A percentile compares a stretch with the other conserved stretches of the same genome.
phyloP scores from a whole-genome alignment of 2,888 invertebrate species.

The Volucella inanis region DNA sequence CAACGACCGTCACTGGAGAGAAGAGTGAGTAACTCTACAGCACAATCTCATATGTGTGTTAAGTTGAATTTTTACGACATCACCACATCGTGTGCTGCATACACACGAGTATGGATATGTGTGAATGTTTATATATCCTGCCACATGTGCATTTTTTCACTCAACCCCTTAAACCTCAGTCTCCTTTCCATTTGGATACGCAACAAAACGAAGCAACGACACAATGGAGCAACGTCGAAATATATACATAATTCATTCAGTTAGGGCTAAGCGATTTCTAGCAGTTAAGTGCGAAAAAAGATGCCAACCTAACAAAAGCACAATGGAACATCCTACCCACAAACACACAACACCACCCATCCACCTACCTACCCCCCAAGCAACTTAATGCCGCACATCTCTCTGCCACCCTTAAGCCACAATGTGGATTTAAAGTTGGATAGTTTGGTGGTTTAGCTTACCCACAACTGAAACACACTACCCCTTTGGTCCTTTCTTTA shows the following conservation, averaged over 20 bases:
- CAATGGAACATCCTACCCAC: slow-evolving; percentile 55
- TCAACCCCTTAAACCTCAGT: background rate
- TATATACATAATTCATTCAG: slow-evolving; percentile 52
- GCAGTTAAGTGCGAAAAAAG: slow-evolving; percentile 75
- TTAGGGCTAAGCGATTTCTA: slow-evolving; percentile 73
- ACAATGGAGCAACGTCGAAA: slow-evolving; percentile 11
- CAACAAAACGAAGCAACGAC: slow-evolving; percentile 53
- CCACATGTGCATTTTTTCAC: slow-evolving; percentile 59
- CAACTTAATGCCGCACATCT: background rate
- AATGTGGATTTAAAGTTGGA: slow-evolving; percentile 74
- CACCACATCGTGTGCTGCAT: slow-evolving; percentile 52
- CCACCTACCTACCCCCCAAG: background rate
- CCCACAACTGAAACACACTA: background rate
- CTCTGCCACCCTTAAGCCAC: slow-evolving; percentile 50
- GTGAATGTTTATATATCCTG: slow-evolving; percentile 30
- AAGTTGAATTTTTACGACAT: slow-evolving; percentile 67
- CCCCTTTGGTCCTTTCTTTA: slow-evolving; percentile 55
- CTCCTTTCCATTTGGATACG: slow-evolving; percentile 27
- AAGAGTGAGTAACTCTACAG: slow-evolving; percentile 12
- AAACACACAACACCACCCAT: background rate
- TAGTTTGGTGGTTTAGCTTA: slow-evolving; percentile 68
- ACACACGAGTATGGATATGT: background rate
- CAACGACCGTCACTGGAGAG: slow-evolving; percentile 42
- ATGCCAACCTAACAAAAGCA: slow-evolving; percentile 72
- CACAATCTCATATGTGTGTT: slow-evolving; percentile 34